Evolutionary conservation across 2,113 vertebrate species (phyloP), one percentile per base, ranked within the genome.

Genomic region (Gasterosteus aculeatus): DNA sequence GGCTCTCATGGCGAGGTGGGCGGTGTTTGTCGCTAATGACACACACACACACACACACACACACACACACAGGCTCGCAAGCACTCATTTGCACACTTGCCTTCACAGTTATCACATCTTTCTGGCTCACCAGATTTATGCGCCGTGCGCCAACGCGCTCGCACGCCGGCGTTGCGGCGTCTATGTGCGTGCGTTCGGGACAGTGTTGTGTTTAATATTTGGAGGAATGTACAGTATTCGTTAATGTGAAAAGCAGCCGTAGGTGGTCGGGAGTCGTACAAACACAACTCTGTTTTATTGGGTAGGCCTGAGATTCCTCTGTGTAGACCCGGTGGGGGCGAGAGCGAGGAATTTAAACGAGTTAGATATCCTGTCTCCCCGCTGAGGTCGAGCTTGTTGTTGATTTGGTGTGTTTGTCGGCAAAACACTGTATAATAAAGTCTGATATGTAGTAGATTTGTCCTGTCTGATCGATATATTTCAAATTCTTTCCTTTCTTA

Each of bases 141-240:
- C 77, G 62, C 31, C 71, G 53, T 22, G 16, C 8, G 35, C 57
- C 59, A 41, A 62, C 62, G 53, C 70, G 75, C 68, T 72, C 78
- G 67, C 66, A 35, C 56, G 62, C 46, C 70, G 82, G 81, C 65
- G 62, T 61, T 75, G 76, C 70, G 75, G 64, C 57, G 14, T 68
- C 78, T 80, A 47, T 54, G 2, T 69, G 67, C 82, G 57, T 63
- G 75, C 46, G 68, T 22, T 51, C 6, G 7, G 46, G 62, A 38
- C 16, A 7, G 63, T 33, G 69, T 54, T 70, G 70, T 94, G 92
- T 92, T 93, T 92, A 92, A 88, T 86, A 87, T 92, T 83, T 78
- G 73, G 57, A 91, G 92, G 92, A 93, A 92, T 93, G 90, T 91
- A 91, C 89, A 91, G 87, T 93, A 90, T 91, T 92, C 89, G 82